Evolutionary conservation across 2,113 vertebrate species (phyloP), one percentile per base, ranked within the genome.

Genomic region (Melanerpes aurifrons): DNA sequence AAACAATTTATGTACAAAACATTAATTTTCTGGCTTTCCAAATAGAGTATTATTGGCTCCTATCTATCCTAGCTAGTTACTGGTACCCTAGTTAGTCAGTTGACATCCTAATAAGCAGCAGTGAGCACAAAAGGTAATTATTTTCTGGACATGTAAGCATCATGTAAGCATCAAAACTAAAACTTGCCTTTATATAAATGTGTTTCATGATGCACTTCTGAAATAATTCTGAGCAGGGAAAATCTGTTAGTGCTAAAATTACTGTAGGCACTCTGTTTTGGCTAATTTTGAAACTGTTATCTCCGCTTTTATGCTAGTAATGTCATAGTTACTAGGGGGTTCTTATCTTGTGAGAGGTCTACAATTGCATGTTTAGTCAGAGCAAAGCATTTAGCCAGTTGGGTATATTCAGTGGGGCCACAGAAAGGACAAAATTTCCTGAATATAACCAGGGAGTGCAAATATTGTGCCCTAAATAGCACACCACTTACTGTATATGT

Each of bases 341-440:
- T 82, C 56, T 12, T 61, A 43, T 66, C 57, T 94, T 96, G 79
- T 67, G 90, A 89, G 82, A 91, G 94, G 92, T 76, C 45, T 47
- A 67, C 58, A 90, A 32, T 45, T 95, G 76, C 19, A 68, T 95
- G 9, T 69, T 58, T 70, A 67, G 24, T 25, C 61, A 88, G 59
- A 77, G 26, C 50, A 70, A 78, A 87, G 35, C 17, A 31, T 76
- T 94, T 58, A 78, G 53, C 53, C 73, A 54, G 13, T 67, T 90
- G 48, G 24, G 8, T 90, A 14, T 94, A 90, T 92, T 91, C 75
- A 86, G 2, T 72, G 35, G 96, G 74, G 95, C 94, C 96, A 97
- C 89, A 86, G 91, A 98, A 98, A 98, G 95, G 96, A 97, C 95
- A 95, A 92, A 78, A 83, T 98, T 99, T 98, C 98, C 98, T 98